Percentiles rank a stretch among this genome's conserved stretches.
phyloP scores from a whole-genome alignment of 2,113 vertebrate species.

The Cacatua alba region DNA sequence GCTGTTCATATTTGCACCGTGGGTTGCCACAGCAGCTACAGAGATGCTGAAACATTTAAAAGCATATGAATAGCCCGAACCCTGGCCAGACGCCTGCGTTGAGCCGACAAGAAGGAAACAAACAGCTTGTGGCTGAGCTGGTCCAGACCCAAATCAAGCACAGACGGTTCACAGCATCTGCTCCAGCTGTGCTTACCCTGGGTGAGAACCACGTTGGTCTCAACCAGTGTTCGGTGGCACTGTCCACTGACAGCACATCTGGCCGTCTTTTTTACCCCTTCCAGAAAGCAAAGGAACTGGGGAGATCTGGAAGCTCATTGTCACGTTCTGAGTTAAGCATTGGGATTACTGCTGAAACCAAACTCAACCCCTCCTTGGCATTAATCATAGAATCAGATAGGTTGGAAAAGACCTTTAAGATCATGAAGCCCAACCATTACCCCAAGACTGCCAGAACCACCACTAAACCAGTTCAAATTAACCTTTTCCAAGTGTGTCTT shows the following conservation, averaged over 20 bases:
- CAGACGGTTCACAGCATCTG: not conserved
- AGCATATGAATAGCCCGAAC: not conserved
- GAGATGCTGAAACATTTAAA: conserved; percentile 21
- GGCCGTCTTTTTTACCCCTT: not conserved
- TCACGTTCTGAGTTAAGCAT: not conserved
- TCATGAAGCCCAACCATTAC: not conserved
- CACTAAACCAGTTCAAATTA: not conserved
- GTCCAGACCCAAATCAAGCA: not conserved
- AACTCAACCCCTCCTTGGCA: not conserved
- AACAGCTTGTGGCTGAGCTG: not conserved
- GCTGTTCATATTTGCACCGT: not conserved
- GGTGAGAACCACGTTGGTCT: not conserved
- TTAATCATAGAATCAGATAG: not conserved
- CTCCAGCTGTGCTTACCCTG: not conserved
- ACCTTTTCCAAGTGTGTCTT: not conserved
- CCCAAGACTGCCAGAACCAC: not conserved
- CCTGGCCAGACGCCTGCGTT: not conserved
- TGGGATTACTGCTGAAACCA: not conserved
- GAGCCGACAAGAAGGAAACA: not conserved
- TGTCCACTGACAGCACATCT: not conserved
- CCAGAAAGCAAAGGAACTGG: not conserved
- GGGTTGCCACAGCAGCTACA: conserved; percentile 32
- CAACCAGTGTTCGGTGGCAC: not conserved
- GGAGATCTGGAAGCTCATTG: rapidly evolving
- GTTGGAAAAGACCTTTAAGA: not conserved